Base-by-base conservation (phyloP, 2,113 vertebrate species). In the Sprattus sprattus region DNA sequence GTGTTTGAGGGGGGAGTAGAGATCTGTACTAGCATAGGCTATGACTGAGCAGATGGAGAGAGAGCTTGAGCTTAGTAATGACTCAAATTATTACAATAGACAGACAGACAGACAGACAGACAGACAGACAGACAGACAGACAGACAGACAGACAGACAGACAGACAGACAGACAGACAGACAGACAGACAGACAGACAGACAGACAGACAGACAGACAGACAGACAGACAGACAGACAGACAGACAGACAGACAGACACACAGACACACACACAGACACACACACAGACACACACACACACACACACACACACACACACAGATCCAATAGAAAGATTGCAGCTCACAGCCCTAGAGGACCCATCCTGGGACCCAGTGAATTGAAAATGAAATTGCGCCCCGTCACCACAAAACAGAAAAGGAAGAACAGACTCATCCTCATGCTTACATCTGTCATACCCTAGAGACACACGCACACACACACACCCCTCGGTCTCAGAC, bases 201-300 rank as follows among this genome's bases (percentile, higher is more conserved):
- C 9, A 71, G 10, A 71, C 64, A 32, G 25, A 71, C 64, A 71
- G 22, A 64, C 60, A 64, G 22, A 64, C 60, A 71, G n/a, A 71
- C 9, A 71, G 10, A 71, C 64, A 32, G 25, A 71, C 64, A 71
- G 22, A 64, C 60, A 64, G 22, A 64, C 60, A 71, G n/a, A 71
- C 9, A 71, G 10, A 71, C 64, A 32, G 25, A 71, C 64, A 71
- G 22, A 64, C 60, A 64, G 22, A 64, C 60, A n/a, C n/a, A n/a
- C n/a, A n/a, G n/a, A n/a, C n/a, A n/a, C n/a, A n/a, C n/a, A n/a
- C n/a, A n/a, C n/a, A n/a, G n/a, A n/a, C 25, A 71, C 64, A 71
- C 64, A 71, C 64, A 71, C 57, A 64, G 20, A 64, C 57, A 64
- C 57, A 60, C 57, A 60, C 60, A 67, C 60, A 67, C 60, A 67